Evolutionary conservation across 2,888 invertebrate species (phyloP).

Genomic region (Trichopoda pennipes): DNA sequence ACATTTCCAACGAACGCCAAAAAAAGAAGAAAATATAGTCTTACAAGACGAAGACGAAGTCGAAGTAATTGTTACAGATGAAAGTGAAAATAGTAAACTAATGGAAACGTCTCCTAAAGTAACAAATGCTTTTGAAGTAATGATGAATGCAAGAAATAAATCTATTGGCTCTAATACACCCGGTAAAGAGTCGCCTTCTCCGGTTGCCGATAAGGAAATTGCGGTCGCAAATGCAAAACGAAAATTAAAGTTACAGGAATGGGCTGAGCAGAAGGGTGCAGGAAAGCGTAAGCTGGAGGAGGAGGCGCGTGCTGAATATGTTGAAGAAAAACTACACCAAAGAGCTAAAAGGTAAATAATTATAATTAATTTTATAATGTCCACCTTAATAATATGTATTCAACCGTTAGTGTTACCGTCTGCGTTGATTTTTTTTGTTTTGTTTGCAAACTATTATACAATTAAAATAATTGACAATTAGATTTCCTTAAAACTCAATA

Average conservation of each 20-base stretch:
- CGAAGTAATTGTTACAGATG: slow-evolving; percentile 11
- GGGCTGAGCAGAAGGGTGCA: slow-evolving; percentile 86
- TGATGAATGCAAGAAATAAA: slow-evolving; percentile 86
- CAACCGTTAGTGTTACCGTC: too few relatives aligned
- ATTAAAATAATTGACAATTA: too few relatives aligned
- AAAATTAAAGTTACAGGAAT: slow-evolving; percentile 83
- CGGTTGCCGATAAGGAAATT: slow-evolving; percentile 44
- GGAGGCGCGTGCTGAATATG: slow-evolving; percentile 83
- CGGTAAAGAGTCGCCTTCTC: slow-evolving; percentile 80
- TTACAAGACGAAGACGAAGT: background rate
- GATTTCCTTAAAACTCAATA: too few relatives aligned
- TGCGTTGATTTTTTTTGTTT: too few relatives aligned
- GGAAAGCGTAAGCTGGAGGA: slow-evolving; percentile 84
- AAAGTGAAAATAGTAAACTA: slow-evolving; percentile 20
- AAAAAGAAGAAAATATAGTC: slow-evolving; percentile 54
- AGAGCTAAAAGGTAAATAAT: slow-evolving; percentile 82
- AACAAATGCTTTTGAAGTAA: slow-evolving; percentile 84
- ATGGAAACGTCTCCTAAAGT: slow-evolving; percentile 53
- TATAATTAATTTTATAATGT: background rate
- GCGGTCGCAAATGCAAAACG: slow-evolving; percentile 79
- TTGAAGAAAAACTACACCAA: slow-evolving; percentile 84
- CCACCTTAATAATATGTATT: too few relatives aligned
- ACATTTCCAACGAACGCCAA: slow-evolving; percentile 73
- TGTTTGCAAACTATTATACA: too few relatives aligned
- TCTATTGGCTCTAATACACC: slow-evolving; percentile 85